Base-by-base conservation (phyloP, 2,113 vertebrate genomes). In the Raja brachyura region DNA sequence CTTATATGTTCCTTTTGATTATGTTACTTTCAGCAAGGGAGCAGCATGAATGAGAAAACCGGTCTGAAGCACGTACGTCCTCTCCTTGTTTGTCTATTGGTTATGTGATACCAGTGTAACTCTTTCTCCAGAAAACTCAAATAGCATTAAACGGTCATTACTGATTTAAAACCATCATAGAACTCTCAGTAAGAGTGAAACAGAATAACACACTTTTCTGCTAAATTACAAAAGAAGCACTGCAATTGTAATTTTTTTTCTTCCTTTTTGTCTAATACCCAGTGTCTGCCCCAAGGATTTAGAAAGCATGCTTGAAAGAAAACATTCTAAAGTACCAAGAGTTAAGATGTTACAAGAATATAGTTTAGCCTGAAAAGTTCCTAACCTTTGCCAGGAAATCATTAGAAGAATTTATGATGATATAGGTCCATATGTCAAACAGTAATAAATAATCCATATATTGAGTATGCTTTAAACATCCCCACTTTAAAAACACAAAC, bases 121-220 rank as follows among this genome's bases (percentile, higher is more conserved):
- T 95, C 96, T 97, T 97, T 97, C 96, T 96, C 97, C 95, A 95
- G 95, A 96, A 96, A 96, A 96, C 96, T 96, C 96, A 97, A 97
- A 97, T 97, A 97, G 95, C 96, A 97, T 97, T 97, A 97, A 97
- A 97, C 96, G 96, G 96, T 97, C 97, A 96, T 97, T 97, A 97
- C 97, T 96, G 96, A 96, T 96, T 96, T 96, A 97, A 97, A 97
- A 97, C 97, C 96, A 97, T 97, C 96, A 97, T 97, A 96, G 96
- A 97, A 97, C 96, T 96, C 96, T 94, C 33, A 54, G 94, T 96
- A 95, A 96, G 96, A 95, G 96, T 96, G 96, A 97, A 97, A 97
- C 96, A 95, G 96, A 96, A 96, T 97, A 97, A 97, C 97, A 97
- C 96, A 97, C 97, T 96, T 96, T 96, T 97, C 96, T 95, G 96